phyloP scores from a whole-genome alignment of 2,888 invertebrate species.

The Pyrochroa serraticornis region DNA sequence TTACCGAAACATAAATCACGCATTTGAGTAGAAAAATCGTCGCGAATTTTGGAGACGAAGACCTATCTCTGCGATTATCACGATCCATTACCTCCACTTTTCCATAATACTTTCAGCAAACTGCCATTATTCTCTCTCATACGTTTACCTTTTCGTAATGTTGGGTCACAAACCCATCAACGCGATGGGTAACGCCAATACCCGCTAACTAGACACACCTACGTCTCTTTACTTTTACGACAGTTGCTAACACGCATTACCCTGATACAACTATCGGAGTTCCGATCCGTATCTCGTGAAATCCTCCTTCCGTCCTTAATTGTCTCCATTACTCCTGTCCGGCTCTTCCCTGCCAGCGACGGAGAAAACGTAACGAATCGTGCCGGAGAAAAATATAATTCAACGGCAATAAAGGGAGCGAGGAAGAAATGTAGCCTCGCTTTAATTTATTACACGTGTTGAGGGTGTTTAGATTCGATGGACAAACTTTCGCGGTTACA shows the following conservation, averaged over 20 bases:
- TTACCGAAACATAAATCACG: too few species aligned
- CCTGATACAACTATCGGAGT: constrained; percentile 21
- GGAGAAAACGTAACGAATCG: not conserved
- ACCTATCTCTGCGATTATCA: constrained; percentile 32
- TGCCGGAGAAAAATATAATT: not conserved
- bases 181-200: constrained; percentile 12
- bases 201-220: constrained; percentile 21
- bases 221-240: constrained; percentile 28
- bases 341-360: not conserved
- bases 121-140: constrained; percentile 24
- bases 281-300: constrained; percentile 12
- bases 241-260: constrained; percentile 32
- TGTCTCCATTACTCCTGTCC: not conserved
- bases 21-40: not conserved
- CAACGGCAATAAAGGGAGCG: constrained; percentile 13
- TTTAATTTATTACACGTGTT: constrained; percentile 23
- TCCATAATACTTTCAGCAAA: constrained; percentile 21
- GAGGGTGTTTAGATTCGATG: constrained; percentile 3
- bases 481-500: too few species aligned
- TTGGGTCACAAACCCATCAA: constrained; percentile 9
- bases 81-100: constrained; percentile 38
- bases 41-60: constrained; percentile 3
- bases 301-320: constrained; percentile 15
- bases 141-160: constrained; percentile 12
- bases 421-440: constrained; percentile 18